Evolutionary conservation across 2,888 invertebrate genomes (phyloP).

Genomic region (Drosophila falleni): DNA sequence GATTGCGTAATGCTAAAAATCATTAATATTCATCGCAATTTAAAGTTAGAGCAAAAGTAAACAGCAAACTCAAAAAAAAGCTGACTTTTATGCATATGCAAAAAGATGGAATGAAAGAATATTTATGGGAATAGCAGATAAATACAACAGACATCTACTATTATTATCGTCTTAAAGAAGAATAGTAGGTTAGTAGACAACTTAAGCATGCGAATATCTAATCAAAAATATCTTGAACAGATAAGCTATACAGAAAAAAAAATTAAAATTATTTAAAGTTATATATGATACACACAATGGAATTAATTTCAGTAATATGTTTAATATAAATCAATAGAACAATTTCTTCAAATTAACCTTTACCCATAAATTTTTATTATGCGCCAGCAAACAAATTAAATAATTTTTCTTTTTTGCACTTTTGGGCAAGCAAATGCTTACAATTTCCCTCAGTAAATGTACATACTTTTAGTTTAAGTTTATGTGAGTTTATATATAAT

Average conservation of each 20-base stretch:
- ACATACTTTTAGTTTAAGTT: background rate
- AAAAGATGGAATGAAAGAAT: background rate
- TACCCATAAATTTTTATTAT: slow-evolving; percentile 40
- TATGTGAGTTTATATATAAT: slow-evolving; percentile 22
- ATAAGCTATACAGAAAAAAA: no score
- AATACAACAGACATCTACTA: no score
- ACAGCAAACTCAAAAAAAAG: background rate
- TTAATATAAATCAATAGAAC: no score
- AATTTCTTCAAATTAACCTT: no score
- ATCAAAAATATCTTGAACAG: no score
- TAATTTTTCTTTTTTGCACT: slow-evolving; percentile 44
- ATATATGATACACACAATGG: no score
- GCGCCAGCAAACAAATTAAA: slow-evolving; percentile 21
- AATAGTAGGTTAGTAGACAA: background rate
- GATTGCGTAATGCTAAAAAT: slow-evolving; percentile 62
- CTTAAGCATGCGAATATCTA: background rate
- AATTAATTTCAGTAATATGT: no score
- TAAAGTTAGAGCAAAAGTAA: slow-evolving; percentile 33
- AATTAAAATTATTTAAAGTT: background rate
- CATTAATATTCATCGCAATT: slow-evolving; percentile 83
- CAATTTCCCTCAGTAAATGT: background rate
- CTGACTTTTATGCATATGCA: slow-evolving; percentile 28
- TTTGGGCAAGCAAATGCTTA: background rate
- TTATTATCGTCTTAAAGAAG: background rate
- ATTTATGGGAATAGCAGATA: background rate